A percentile compares a stretch with the other conserved stretches of the same genome.
Conservation (phyloP, 1,140 invertebrate species). For the Camponotus floridanus region DNA sequence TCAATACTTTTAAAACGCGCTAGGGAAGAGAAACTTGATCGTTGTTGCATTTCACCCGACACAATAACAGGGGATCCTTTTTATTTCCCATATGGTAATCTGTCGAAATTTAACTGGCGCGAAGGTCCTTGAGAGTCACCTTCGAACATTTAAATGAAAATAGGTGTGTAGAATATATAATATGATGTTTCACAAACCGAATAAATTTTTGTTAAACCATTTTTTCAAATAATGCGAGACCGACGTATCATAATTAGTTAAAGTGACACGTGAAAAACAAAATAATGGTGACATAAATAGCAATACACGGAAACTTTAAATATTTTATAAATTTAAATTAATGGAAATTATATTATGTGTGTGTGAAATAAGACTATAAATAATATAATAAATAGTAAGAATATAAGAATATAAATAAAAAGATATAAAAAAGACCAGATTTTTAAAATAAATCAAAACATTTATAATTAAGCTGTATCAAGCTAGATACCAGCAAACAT, state of each 20-base stretch:
- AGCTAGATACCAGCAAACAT: too few species aligned
- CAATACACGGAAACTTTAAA: background rate
- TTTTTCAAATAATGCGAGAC: background rate
- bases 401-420: too few species aligned
- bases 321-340: background rate
- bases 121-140: constrained; percentile 3
- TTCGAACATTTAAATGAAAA: constrained; percentile 37
- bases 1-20: background rate
- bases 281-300: background rate
- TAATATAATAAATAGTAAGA: too few species aligned
- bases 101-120: background rate
- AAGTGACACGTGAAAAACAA: background rate
- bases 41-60: background rate
- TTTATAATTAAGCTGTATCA: too few species aligned
- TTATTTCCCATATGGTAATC: constrained; percentile 36
- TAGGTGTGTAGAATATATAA: constrained; percentile 10
- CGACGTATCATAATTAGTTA: background rate
- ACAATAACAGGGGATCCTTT: background rate
- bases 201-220: constrained; percentile 7
- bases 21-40: background rate
- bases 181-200: constrained; percentile 11
- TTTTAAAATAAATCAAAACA: too few species aligned
- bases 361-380: too few species aligned
- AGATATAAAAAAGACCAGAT: too few species aligned
- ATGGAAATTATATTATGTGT: background rate